Conservation (phyloP, 2,113 vertebrate genomes). For the Gyps fulvus region DNA sequence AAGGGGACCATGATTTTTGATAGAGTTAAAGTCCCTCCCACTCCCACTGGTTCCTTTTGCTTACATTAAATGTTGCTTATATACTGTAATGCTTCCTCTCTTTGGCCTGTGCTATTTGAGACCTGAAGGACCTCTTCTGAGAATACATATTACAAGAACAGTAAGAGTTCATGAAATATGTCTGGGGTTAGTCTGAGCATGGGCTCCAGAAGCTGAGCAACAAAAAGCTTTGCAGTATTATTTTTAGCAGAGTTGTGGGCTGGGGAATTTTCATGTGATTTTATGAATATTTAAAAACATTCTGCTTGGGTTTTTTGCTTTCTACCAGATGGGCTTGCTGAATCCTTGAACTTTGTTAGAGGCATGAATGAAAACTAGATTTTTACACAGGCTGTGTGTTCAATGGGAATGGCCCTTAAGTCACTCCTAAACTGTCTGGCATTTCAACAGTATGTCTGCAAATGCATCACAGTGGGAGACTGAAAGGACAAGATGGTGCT, state of each 20-base stretch:
- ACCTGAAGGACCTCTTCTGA: background rate
- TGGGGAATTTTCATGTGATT: background rate
- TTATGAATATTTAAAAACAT: background rate
- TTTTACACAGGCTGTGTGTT: background rate
- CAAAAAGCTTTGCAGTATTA: background rate
- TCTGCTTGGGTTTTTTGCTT: background rate
- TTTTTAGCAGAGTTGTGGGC: background rate
- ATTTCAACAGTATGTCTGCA: background rate
- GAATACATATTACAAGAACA: background rate
- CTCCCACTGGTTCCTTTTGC: background rate
- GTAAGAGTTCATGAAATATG: background rate
- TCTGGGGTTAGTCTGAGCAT: background rate
- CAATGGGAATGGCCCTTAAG: background rate
- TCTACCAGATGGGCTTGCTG: background rate
- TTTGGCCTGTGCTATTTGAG: background rate
- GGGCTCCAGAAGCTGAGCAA: background rate
- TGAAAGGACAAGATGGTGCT: background rate
- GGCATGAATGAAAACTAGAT: background rate
- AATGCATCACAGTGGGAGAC: background rate
- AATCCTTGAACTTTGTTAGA: background rate
- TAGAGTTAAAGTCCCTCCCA: background rate
- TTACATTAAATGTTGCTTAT: background rate
- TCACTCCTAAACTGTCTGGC: background rate
- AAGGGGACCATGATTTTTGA: background rate
- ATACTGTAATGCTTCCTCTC: background rate